Base-by-base conservation (phyloP, 2,888 invertebrate species). In the Lithophane semibrunnea region DNA sequence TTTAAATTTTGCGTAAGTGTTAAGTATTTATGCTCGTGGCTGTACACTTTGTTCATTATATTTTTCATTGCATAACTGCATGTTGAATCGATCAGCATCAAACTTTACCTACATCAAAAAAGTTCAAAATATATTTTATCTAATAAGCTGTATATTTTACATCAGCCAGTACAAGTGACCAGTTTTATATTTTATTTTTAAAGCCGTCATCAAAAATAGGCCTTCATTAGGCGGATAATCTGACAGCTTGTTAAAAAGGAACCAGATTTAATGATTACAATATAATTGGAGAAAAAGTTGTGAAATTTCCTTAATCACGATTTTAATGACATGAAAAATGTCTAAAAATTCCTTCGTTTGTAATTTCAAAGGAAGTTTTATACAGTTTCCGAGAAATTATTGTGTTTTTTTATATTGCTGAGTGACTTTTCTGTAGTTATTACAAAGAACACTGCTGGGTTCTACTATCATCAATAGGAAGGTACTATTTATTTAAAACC, bases 241-340 rank as follows among this genome's bases (percentile, higher is more conserved):
- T 77, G 69, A 8, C 44, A 80, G 69, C 72, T 84, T 77, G 80
- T 81, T 83, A 78, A 69, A 58, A 65, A 12, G 10, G 54, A 42
- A n/a, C n/a, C 69, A 73, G 61, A 24, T 70, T 80, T 84, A 75
- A 84, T 70, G 63, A 80, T 69, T 77, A 67, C 49, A 56, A 64
- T 73, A 65, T 79, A 85, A 85, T 79, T 82, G 75, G 56, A 61
- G 49, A 64, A 64, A 82, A 77, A 70, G 54, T 76, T 73, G n/a
- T 60, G 12, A 52, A 52, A 18, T 75, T 60, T 56, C 65, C 13
- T 60, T 72, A 37, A 12, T 61, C 65, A 13, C 56, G 5, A 44
- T 61, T 83, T 70, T 74, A 64, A 68, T 72, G 47, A 74, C 21
- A 29, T 29, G n/a, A 21, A 42, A 69, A 66, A 49, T 24, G 42